Evolutionary conservation across 2,113 vertebrate genomes (phyloP), one percentile per base, ranked within the genome.

Genomic region (Daphoenositta chrysoptera): DNA sequence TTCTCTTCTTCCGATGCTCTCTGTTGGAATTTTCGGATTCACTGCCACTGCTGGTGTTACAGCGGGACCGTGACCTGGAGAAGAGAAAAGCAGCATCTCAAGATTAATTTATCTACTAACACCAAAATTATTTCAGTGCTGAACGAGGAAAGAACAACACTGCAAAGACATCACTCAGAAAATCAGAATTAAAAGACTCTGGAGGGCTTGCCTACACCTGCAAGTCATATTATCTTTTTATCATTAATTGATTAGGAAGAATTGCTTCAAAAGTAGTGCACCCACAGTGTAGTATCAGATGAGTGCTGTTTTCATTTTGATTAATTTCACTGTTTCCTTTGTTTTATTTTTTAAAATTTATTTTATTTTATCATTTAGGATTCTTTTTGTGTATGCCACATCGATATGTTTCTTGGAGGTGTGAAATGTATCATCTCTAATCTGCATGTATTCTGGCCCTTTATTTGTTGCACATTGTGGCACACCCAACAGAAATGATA

Each of bases 41-140:
- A 65, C 98, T 99, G 42, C 98, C 99, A 60, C 99, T 99, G 97
- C 99, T 99, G 73, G 99, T 99, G 96, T 99, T 98, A 96, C 98
- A 99, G 81, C 98, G 99, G 76, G 99, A 99, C 57, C 98, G 98
- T 15, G 98, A 99, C 87, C 99, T 99, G 85, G 13, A 93, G 79
- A 79, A 19, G 28, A 94, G 53, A 90, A 71, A 83, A 85, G 31
- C 88, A 91, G n/a, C 33, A 68, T 39, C 45, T 72, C 16, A 80
- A 53, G 53, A 39, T 9, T 3, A 33, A 71, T 70, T 64, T 47
- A 72, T 56, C 31, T 54, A 50, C 18, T n/a, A 76, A 50, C 5
- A 82, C 22, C 27, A 66, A 39, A 83, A 51, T 28, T 54, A 73
- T 4, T 57, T 12, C 58, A 54, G 30, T 66, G 16, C 23, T 70